Conservation (phyloP, 2,888 invertebrate species). For the Octodonta nipae region DNA sequence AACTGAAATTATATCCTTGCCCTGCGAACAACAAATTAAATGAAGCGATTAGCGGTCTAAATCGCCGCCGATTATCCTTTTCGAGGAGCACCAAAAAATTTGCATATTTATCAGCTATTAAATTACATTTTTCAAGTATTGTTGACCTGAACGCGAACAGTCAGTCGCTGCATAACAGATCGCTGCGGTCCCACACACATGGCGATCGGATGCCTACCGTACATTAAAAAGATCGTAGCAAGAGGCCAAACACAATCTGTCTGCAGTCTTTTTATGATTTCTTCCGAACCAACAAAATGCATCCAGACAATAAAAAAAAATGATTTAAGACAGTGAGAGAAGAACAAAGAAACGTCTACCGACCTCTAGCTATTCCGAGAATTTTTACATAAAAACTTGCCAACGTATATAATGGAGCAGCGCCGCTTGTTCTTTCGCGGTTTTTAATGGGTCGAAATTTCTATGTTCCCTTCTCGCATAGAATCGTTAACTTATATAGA, state of each 20-base stretch:
- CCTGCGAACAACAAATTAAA: slow-evolving; percentile 3
- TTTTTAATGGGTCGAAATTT: no score
- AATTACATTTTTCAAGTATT: slow-evolving; percentile 5
- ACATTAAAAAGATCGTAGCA: no score
- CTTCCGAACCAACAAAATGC: slow-evolving; percentile 16
- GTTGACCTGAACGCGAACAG: slow-evolving; percentile 5
- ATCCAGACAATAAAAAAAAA: slow-evolving; percentile 19
- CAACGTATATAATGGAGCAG: no score
- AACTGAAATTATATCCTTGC: no score
- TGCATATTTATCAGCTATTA: slow-evolving; percentile 5
- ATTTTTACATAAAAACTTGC: slow-evolving; percentile 9
- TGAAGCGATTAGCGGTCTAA: slow-evolving; percentile 3
- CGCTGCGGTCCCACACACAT: slow-evolving; percentile 14
- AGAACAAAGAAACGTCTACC: slow-evolving; percentile 7
- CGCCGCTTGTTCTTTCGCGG: no score
- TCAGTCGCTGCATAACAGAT: slow-evolving; percentile 15
- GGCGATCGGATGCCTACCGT: slow-evolving; percentile 13
- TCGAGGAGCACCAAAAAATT: no score
- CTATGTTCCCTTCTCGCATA: no score
- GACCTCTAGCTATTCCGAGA: slow-evolving; percentile 11
- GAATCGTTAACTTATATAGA: no score
- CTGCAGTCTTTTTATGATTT: slow-evolving; percentile 15
- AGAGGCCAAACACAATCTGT: slow-evolving; percentile 19
- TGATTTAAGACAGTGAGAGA: slow-evolving; percentile 18
- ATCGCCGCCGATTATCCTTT: slow-evolving; percentile 2